A percentile compares a stretch with the other conserved stretches of the same genome.
Conservation (phyloP, 2,113 vertebrate species). For the Aptenodytes patagonicus region DNA sequence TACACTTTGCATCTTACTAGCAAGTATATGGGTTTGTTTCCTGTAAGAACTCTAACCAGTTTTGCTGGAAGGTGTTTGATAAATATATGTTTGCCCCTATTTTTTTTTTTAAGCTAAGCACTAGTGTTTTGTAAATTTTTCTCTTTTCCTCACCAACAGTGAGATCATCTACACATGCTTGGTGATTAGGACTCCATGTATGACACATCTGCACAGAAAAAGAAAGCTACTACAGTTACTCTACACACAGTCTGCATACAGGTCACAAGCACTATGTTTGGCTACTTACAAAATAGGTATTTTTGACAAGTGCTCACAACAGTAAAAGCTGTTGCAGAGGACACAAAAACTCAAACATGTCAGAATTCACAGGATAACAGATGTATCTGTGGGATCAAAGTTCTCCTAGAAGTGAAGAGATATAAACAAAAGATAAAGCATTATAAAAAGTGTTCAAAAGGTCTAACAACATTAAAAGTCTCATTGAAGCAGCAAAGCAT, state of each 20-base stretch:
- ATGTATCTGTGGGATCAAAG: background rate
- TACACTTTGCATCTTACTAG: background rate
- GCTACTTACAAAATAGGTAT: background rate
- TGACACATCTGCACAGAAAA: background rate
- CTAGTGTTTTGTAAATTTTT: background rate
- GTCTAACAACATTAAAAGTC: constrained; percentile 16
- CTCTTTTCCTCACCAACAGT: background rate
- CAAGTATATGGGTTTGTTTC: background rate
- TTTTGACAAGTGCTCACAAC: background rate
- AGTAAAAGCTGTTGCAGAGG: background rate
- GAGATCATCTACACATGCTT: background rate
- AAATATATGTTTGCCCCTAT: background rate
- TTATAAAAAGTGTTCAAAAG: background rate
- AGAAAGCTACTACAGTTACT: background rate
- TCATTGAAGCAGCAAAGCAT: constrained; percentile 1
- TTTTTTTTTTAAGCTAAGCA: background rate
- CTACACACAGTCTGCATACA: background rate
- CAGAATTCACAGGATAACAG: background rate
- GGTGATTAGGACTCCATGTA: background rate
- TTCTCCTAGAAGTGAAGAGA: background rate
- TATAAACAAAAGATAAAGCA: background rate
- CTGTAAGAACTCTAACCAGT: background rate
- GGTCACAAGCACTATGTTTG: background rate
- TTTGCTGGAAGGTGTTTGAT: background rate
- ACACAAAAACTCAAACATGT: background rate